Conservation (phyloP, 2,888 invertebrate species). For the Podotricha telesiphe region DNA sequence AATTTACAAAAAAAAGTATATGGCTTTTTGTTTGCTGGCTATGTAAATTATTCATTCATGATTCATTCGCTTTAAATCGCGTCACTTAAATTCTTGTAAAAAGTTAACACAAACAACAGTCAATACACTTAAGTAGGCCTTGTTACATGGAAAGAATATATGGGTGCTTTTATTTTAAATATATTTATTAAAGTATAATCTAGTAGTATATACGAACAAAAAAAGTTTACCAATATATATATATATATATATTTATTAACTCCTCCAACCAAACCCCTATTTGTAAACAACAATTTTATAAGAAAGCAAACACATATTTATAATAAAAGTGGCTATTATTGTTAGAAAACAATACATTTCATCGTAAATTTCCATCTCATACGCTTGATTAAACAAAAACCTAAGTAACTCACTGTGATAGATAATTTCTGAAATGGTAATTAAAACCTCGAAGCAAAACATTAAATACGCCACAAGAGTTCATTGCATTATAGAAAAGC, state of each 20-base stretch:
- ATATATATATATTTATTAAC: not conserved
- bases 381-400: no score
- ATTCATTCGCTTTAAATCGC: conserved; percentile 63
- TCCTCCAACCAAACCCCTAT: no score
- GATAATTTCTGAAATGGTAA: no score
- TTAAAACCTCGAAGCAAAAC: no score
- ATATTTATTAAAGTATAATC: not conserved
- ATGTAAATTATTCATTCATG: conserved; percentile 55
- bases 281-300: no score
- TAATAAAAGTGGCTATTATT: no score
- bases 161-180: not conserved
- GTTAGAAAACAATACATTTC: no score
- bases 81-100: conserved; percentile 44
- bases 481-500: conserved; percentile 61
- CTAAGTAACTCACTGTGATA: no score
- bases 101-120: conserved; percentile 36
- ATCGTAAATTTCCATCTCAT: no score
- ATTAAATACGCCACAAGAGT: conserved; percentile 56
- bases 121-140: conserved; percentile 12
- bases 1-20: no score
- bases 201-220: not conserved
- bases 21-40: conserved; percentile 22
- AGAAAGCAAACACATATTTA: no score
- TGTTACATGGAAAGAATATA: conserved; percentile 5
- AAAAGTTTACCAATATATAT: not conserved